Evolutionary conservation across 2,888 invertebrate genomes (phyloP).

Genomic region (Stictocephala bisonia): DNA sequence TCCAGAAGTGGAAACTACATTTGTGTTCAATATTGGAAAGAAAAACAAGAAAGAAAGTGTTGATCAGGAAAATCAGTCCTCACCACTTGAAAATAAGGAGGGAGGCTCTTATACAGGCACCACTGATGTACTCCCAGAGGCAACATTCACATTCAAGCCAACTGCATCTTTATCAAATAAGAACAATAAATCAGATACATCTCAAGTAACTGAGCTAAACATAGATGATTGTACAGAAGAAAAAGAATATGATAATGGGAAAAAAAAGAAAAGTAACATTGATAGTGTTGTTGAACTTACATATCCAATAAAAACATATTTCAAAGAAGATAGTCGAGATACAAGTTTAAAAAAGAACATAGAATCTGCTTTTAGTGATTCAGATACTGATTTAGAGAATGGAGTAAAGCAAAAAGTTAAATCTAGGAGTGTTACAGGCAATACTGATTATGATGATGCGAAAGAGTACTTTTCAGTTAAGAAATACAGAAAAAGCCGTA

Average conservation of each 20-base stretch:
- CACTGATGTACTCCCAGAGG: not conserved
- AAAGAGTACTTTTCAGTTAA: slow-evolving; percentile 1
- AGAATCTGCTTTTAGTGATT: not conserved
- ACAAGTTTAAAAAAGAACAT: not conserved
- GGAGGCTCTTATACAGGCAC: too few species aligned
- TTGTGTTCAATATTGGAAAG: slow-evolving; percentile 35
- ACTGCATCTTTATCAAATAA: not conserved
- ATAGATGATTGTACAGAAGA: not conserved
- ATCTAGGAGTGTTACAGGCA: not conserved
- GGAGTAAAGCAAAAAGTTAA: not conserved
- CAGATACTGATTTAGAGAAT: slow-evolving; percentile 20
- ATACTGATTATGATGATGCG: not conserved
- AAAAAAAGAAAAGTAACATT: not conserved
- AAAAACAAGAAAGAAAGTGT: not conserved
- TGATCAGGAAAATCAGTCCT: not conserved
- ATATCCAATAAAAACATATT: slow-evolving; percentile 24
- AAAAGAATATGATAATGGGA: not conserved
- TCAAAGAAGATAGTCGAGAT: slow-evolving; percentile 10
- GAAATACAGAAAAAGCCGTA: slow-evolving; percentile 14
- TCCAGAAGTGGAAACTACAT: slow-evolving; percentile 40
- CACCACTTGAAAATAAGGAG: slow-evolving; percentile 31
- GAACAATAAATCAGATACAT: too few species aligned
- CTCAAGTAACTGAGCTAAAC: too few species aligned
- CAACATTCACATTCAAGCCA: not conserved
- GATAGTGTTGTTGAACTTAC: slow-evolving; percentile 25